phyloP scores from a whole-genome alignment of 2,797 vertebrate species.

The Premnoplex brunnescens region DNA sequence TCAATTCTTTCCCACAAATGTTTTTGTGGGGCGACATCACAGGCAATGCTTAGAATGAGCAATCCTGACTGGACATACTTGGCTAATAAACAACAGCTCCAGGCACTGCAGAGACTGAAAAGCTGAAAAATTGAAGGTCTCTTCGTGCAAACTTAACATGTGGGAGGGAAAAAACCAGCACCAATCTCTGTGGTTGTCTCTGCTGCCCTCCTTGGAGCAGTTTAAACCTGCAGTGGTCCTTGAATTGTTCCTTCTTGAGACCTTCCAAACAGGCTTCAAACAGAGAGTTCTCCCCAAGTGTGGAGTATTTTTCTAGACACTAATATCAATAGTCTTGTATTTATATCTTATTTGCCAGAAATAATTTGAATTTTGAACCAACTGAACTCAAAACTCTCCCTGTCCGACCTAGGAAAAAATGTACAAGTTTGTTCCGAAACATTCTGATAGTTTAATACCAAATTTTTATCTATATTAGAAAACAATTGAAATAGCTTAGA shows the following conservation, averaged over 20 bases:
- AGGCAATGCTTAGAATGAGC: neutral
- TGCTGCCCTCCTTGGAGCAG: neutral
- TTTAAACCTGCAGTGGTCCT: neutral
- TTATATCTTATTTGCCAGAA: neutral
- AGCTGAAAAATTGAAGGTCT: neutral
- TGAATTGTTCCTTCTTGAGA: accelerated
- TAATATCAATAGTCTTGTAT: neutral
- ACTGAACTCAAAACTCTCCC: neutral
- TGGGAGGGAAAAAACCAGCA: neutral
- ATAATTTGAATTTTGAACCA: neutral
- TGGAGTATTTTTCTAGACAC: accelerated
- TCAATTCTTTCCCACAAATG: neutral
- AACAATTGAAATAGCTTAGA: neutral
- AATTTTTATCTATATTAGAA: neutral
- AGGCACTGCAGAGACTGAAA: neutral
- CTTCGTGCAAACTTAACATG: neutral
- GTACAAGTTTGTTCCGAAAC: neutral
- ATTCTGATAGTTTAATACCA: neutral
- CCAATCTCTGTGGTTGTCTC: neutral
- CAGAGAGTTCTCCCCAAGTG: neutral
- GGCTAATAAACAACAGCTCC: neutral
- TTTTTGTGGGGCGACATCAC: neutral
- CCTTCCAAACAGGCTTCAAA: neutral
- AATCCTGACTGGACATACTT: neutral
- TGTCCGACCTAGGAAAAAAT: neutral